Base-by-base conservation (phyloP, 2,888 invertebrate species). In the Biston stratarius region DNA sequence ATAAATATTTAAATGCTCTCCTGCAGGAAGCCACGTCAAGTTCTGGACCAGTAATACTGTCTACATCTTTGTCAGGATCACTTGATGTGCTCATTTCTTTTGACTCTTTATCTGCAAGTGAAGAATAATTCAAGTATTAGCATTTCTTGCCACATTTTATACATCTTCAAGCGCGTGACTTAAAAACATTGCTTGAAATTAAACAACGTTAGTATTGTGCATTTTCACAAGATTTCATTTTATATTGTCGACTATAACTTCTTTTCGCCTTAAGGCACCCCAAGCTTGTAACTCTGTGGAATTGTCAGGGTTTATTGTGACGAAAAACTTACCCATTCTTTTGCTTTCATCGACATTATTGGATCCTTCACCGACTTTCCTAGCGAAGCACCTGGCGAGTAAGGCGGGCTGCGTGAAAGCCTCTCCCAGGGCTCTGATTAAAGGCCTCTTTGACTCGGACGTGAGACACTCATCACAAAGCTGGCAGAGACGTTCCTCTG, bases 1-100 rank as follows among this genome's bases (percentile, higher is more conserved):
- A 86, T 72, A 94, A 89, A 77, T 92, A 94, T 60, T 94, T 87
- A 82, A 96, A 97, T 10, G 97, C 96, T 83, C 97, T 93, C 67
- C 96, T 94, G 76, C 97, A 95, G 0, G 97, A 95, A 0, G 94
- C 94, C 58, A 97, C 94, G 86, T 98, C 97, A n/a, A 97, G 94
- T 34, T 91, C 95, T 0, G 94, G 92, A 82, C 95, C 85, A 71
- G 92, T 81, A 68, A 96, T 95, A 78, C 97, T 96, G 80, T 98
- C 98, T 78, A 97, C 96, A 83, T 98, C 98, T 89, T 98, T 98
- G 78, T 98, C 98, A 73, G 96, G 95, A 84, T 98, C 98, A 60
- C 88, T 89, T 8, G 90, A 85, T 45, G 89, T 88, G 76, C 90
- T 86, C 87, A 86, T 90, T 67, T 88, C 91, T 79, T 88, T 85